A percentile compares a stretch with the other conserved stretches of the same genome.
Evolutionary conservation across 1,140 invertebrate species (phyloP).

Genomic region (Panulirus ornatus): DNA sequence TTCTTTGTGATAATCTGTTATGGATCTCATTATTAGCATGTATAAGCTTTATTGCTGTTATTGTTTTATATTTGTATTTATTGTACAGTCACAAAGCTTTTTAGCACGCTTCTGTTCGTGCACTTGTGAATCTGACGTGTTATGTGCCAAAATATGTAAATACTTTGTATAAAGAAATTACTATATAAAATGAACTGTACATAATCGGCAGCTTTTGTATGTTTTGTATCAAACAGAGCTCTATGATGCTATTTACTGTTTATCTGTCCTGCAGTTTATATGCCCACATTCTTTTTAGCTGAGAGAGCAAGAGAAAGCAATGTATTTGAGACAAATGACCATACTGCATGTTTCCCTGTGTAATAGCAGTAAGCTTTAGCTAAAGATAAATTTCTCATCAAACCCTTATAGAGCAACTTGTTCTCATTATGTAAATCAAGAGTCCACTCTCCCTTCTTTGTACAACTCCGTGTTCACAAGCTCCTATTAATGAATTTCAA

Average conservation of each 20-base stretch:
- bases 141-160: constrained; percentile 51
- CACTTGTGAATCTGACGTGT: constrained; percentile 25
- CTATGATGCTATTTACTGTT: constrained; percentile 19
- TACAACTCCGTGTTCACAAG: too few relatives aligned
- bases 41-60: background rate
- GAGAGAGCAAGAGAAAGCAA: too few relatives aligned
- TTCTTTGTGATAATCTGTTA: constrained; percentile 39
- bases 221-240: constrained; percentile 52
- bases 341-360: too few relatives aligned
- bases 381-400: too few relatives aligned
- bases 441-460: too few relatives aligned
- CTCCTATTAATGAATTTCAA: too few relatives aligned
- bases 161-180: constrained; percentile 34
- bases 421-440: too few relatives aligned
- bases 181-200: constrained; percentile 15
- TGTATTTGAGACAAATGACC: too few relatives aligned
- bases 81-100: constrained; percentile 2
- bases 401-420: too few relatives aligned
- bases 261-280: background rate
- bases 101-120: constrained; percentile 20
- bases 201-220: constrained; percentile 49
- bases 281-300: too few relatives aligned
- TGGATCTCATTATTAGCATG: constrained; percentile 31
- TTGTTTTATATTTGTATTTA: constrained; percentile 28
- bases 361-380: too few relatives aligned